phyloP scores from a whole-genome alignment of 2,797 vertebrate species.

The Clarias laeviceps region DNA sequence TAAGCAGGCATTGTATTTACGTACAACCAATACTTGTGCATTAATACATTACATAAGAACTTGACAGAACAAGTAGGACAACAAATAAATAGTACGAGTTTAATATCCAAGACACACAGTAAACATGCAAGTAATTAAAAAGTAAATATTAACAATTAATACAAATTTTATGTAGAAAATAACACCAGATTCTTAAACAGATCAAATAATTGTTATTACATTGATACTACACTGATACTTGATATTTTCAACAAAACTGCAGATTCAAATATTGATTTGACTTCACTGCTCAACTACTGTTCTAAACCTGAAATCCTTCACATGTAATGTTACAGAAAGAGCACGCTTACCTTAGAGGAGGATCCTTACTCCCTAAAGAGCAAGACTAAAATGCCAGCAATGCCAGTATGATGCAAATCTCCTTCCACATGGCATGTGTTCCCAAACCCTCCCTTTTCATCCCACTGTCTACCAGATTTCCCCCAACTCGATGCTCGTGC shows the following conservation, averaged over 20 bases:
- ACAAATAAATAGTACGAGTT: not conserved
- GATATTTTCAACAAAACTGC: not conserved
- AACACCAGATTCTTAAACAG: no score
- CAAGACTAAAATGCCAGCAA: constrained; percentile 56
- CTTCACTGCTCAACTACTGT: not conserved
- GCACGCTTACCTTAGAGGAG: constrained; percentile 72
- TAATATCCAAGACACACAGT: not conserved
- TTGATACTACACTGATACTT: not conserved
- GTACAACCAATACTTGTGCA: not conserved
- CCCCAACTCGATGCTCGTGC: not conserved
- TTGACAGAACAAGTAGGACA: not conserved
- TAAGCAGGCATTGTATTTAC: not conserved
- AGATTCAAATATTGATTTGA: not conserved
- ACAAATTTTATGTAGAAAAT: not conserved
- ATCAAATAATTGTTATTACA: no score
- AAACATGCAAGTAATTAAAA: not conserved
- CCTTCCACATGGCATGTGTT: constrained; percentile 63
- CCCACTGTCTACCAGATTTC: constrained; percentile 44
- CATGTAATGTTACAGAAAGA: constrained; percentile 32
- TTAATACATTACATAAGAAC: not conserved
- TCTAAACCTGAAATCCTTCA: not conserved
- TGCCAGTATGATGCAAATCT: constrained; percentile 56
- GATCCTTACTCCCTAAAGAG: constrained; percentile 69
- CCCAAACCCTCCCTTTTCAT: constrained; percentile 55
- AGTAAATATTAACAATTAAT: not conserved